Evolutionary conservation across 2,113 vertebrate genomes (phyloP).

Genomic region (Phalacrocorax aristotelis): DNA sequence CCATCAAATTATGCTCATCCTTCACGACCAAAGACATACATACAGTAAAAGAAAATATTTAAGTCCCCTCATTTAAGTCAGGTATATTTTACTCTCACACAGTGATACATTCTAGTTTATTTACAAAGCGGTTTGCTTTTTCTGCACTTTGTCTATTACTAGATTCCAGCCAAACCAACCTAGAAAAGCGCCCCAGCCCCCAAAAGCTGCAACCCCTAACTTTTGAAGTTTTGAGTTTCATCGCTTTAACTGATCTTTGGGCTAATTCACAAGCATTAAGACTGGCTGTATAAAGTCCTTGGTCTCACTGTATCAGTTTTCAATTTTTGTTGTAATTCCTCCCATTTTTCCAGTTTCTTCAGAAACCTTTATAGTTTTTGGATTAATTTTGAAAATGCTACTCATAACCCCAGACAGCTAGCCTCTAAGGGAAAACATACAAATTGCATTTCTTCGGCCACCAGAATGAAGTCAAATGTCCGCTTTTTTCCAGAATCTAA

Average conservation of each 20-base stretch:
- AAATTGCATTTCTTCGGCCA: not conserved
- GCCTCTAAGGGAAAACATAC: not conserved
- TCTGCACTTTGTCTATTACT: not conserved
- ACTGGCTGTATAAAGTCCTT: not conserved
- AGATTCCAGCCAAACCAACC: not conserved
- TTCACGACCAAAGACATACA: not conserved
- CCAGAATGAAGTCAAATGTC: not conserved
- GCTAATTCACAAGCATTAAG: not conserved
- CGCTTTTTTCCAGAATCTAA: not conserved
- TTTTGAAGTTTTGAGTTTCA: not conserved
- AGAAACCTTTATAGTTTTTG: not conserved
- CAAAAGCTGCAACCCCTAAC: not conserved
- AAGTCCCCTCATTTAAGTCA: not conserved
- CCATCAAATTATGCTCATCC: not conserved
- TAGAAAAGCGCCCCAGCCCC: not conserved
- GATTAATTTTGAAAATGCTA: not conserved
- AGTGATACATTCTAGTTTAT: not conserved
- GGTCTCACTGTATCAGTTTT: not conserved
- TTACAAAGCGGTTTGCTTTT: not conserved
- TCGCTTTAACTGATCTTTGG: not conserved
- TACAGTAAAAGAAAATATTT: not conserved
- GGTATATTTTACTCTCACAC: not conserved
- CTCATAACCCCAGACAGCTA: not conserved
- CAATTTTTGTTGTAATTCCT: not conserved
- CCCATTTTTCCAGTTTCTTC: not conserved